These are phyloP conservation scores for Leptopilina boulardi DNA, from an alignment of 1,140 invertebrate genomes.

Conservation along the genomic window DNA sequence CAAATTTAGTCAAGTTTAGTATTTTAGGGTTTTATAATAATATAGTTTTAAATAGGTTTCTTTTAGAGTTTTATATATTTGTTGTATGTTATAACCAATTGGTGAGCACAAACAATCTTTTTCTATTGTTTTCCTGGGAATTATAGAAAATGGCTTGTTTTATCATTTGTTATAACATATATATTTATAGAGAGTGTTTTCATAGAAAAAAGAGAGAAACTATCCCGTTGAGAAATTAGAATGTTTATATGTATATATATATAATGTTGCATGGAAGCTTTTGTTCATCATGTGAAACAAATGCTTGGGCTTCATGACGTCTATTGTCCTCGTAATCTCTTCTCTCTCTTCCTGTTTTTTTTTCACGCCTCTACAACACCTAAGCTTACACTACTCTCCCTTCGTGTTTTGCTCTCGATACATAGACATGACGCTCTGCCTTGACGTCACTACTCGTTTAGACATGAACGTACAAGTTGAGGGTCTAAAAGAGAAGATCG, in stretches of 20 bases:
- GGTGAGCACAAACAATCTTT: too few species aligned
- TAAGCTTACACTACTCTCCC: background rate
- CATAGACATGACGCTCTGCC: slow-evolving; percentile 2
- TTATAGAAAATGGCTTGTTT: too few species aligned
- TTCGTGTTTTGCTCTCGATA: slow-evolving; percentile 17
- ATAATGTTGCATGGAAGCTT: background rate
- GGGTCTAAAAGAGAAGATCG: slow-evolving; percentile 16
- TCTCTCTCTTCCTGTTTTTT: background rate
- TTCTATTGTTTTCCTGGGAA: too few species aligned
- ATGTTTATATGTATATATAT: background rate
- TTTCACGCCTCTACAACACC: background rate
- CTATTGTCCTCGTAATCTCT: slow-evolving; percentile 8
- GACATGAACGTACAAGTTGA: slow-evolving; percentile 12
- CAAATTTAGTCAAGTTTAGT: too few species aligned
- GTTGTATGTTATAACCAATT: too few species aligned
- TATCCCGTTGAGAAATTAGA: background rate
- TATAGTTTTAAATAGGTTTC: too few species aligned
- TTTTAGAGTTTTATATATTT: too few species aligned
- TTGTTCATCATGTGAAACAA: slow-evolving; percentile 10
- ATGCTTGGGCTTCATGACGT: slow-evolving; percentile 1
- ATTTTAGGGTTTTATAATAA: too few species aligned
- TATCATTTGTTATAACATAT: background rate
- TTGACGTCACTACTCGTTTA: background rate
- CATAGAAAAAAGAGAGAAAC: background rate
- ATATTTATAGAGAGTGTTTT: background rate